Evolutionary conservation across 92 coral and sea anemone genomes (phyloP).

Genomic region (Pocillopora meandrina): DNA sequence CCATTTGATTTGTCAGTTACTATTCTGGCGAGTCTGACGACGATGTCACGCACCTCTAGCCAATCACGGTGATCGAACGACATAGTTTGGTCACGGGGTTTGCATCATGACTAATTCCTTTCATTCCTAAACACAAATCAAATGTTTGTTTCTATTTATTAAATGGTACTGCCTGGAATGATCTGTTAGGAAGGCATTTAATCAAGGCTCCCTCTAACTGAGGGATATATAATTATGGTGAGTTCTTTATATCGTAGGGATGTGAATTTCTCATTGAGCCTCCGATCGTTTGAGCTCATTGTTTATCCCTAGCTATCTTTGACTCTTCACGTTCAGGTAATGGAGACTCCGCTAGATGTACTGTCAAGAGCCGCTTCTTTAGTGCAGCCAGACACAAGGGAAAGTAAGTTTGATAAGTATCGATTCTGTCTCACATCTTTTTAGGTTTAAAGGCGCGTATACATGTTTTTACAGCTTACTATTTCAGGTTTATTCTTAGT

Average conservation of each 20-base stretch:
- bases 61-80: slow-evolving; percentile 27
- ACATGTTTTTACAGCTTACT: not conserved
- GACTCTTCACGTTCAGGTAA: slow-evolving; percentile 15
- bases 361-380: slow-evolving; percentile 98
- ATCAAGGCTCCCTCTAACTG: slow-evolving; percentile 15
- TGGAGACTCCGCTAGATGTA: slow-evolving; percentile 97
- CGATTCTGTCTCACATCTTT: not conserved
- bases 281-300: not conserved
- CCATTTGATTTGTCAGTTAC: slow-evolving; percentile 12
- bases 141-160: slow-evolving; percentile 81
- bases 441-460: not conserved
- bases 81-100: slow-evolving; percentile 45
- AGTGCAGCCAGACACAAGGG: slow-evolving; percentile 78
- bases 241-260: not conserved
- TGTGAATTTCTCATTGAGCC: not conserved
- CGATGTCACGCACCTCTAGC: slow-evolving; percentile 37
- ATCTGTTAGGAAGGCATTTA: slow-evolving; percentile 15
- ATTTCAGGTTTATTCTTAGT: not conserved
- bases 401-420: slow-evolving; percentile 57
- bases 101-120: slow-evolving; percentile 42
- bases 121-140: slow-evolving; percentile 82
- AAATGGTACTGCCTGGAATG: slow-evolving; percentile 17
- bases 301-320: not conserved
- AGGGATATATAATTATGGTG: slow-evolving; percentile 29
- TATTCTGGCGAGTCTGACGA: not conserved